These are phyloP conservation scores for Liposcelis brunnea DNA, from an alignment of 2,888 invertebrate species.

Conservation along the genomic window DNA sequence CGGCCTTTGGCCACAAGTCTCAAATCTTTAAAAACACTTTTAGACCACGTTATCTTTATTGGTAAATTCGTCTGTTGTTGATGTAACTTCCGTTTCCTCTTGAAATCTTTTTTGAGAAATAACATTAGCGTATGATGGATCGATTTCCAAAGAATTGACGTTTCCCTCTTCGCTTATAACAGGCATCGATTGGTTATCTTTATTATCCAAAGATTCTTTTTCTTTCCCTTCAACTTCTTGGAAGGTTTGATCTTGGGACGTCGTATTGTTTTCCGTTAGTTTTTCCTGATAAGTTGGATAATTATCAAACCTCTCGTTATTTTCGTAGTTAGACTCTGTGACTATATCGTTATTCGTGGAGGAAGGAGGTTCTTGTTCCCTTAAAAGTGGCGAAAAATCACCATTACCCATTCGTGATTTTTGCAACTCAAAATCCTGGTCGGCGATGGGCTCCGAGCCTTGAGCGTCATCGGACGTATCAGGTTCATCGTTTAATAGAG, in stretches of 20 bases:
- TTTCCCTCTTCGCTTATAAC: neutral
- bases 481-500: constrained; percentile 13
- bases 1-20: too few species aligned
- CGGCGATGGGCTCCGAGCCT: neutral
- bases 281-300: neutral
- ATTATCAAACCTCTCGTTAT: neutral
- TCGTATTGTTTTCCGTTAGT: neutral
- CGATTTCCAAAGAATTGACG: neutral
- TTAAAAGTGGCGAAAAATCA: neutral
- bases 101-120: neutral
- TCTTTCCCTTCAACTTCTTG: neutral
- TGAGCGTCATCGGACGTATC: constrained; percentile 2
- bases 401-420: neutral
- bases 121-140: neutral
- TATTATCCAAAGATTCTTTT: neutral
- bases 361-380: neutral
- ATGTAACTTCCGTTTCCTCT: constrained; percentile 3
- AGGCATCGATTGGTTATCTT: neutral
- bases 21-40: too few species aligned
- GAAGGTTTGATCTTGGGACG: neutral
- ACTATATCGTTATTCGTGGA: too few species aligned
- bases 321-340: too few species aligned
- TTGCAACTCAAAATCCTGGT: constrained; percentile 3
- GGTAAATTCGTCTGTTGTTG: neutral
- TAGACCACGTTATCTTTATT: constrained; percentile 2